A percentile compares a stretch with the other conserved stretches of the same genome.
Evolutionary conservation across 2,113 vertebrate species (phyloP).

Genomic region (Tragulus kanchil): DNA sequence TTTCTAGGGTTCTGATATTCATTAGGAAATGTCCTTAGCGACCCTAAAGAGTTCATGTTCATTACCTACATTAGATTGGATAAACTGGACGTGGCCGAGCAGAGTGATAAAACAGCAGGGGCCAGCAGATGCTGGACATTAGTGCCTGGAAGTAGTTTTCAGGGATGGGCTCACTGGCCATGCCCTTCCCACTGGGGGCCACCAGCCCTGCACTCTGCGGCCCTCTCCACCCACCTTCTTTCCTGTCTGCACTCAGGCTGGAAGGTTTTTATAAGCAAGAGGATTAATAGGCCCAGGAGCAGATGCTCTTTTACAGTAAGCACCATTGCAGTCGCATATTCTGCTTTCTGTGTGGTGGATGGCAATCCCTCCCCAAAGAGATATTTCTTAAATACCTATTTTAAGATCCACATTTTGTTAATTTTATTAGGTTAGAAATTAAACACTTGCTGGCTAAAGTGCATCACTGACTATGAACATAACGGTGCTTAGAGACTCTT

Average conservation of each 20-base stretch:
- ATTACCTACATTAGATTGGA: slow-evolving; percentile 61
- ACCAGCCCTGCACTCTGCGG: background rate
- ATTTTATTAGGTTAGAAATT: slow-evolving; percentile 80
- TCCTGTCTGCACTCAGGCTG: background rate
- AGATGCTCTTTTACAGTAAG: slow-evolving; percentile 67
- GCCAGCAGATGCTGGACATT: slow-evolving; percentile 48
- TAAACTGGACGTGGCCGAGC: slow-evolving; percentile 50
- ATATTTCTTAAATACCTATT: slow-evolving; percentile 68
- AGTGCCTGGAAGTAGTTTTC: slow-evolving; percentile 36
- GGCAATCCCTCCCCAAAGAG: slow-evolving; percentile 74
- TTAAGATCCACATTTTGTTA: slow-evolving; percentile 74
- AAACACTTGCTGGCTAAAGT: slow-evolving; percentile 63
- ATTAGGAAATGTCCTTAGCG: slow-evolving; percentile 69
- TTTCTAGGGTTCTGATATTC: slow-evolving; percentile 60
- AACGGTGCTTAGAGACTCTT: slow-evolving; percentile 59
- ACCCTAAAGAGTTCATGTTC: slow-evolving; percentile 56
- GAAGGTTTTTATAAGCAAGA: slow-evolving; percentile 62
- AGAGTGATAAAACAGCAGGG: slow-evolving; percentile 58
- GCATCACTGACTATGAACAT: slow-evolving; percentile 60
- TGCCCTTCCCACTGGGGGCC: background rate
- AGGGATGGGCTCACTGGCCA: background rate
- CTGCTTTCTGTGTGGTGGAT: background rate
- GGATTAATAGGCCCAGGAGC: slow-evolving; percentile 65
- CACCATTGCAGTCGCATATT: slow-evolving; percentile 3
- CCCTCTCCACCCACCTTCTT: background rate